Conservation (phyloP, 1,140 invertebrate genomes). For the Camponotus floridanus region DNA sequence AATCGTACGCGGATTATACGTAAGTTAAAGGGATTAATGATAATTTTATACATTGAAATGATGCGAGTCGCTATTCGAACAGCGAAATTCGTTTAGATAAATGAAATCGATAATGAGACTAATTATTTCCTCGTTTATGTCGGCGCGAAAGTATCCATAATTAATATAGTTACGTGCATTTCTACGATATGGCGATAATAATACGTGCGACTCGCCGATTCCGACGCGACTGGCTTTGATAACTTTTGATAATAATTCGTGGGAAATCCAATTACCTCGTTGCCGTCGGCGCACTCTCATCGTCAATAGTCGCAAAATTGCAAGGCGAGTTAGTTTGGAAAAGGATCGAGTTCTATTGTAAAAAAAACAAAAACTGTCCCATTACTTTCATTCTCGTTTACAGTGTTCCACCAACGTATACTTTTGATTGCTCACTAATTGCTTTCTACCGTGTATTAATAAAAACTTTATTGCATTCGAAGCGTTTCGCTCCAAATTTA, state of each 20-base stretch:
- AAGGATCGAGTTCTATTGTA: background rate
- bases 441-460: background rate
- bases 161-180: constrained; percentile 52
- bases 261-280: constrained; percentile 65
- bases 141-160: constrained; percentile 44
- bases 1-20: background rate
- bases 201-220: constrained; percentile 21
- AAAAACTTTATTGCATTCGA: background rate
- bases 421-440: constrained; percentile 13
- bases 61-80: background rate
- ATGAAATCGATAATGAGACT: constrained; percentile 55
- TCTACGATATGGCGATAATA: constrained; percentile 9
- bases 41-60: constrained; percentile 21
- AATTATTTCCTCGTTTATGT: constrained; percentile 61
- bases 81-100: constrained; percentile 19
- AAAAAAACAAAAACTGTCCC: background rate
- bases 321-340: background rate
- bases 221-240: constrained; percentile 53
- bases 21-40: constrained; percentile 27
- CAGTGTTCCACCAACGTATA: background rate
- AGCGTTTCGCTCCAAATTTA: background rate
- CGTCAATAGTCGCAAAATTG: background rate
- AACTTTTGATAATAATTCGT: constrained; percentile 58
- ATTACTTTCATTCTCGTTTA: constrained; percentile 5
- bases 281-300: background rate